phyloP scores from a whole-genome alignment of 2,888 invertebrate species.

The Hofmannophila pseudospretella region DNA sequence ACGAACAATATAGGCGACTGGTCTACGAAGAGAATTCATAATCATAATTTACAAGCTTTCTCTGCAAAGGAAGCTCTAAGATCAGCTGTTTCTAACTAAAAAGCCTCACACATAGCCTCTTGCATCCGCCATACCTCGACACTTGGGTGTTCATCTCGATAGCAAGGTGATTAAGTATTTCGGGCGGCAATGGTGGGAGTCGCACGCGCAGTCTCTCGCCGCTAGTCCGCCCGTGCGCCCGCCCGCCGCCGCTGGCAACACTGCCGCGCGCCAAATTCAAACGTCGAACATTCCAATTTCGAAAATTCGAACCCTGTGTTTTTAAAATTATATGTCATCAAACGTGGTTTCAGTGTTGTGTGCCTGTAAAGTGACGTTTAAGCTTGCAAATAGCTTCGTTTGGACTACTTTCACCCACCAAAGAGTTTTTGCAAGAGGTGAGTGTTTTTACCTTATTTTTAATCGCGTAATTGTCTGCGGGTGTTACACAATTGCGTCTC shows the following conservation, averaged over 20 bases:
- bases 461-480: conserved; percentile 46
- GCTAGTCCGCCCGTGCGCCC: conserved; percentile 60
- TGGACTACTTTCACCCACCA: conserved; percentile 47
- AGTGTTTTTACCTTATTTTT: conserved; percentile 63
- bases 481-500: conserved; percentile 44
- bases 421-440: conserved; percentile 64
- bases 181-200: conserved; percentile 62
- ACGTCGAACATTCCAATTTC: conserved; percentile 14
- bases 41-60: too few relatives aligned
- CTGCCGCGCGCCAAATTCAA: conserved; percentile 43
- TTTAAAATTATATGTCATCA: conserved; percentile 22
- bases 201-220: conserved; percentile 67
- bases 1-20: too few relatives aligned
- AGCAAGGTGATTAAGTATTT: conserved; percentile 73
- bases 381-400: conserved; percentile 35
- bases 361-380: conserved; percentile 45
- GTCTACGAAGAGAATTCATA: too few relatives aligned
- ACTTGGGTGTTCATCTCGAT: conserved; percentile 51
- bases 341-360: conserved; percentile 63
- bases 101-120: too few relatives aligned
- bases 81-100: too few relatives aligned
- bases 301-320: conserved; percentile 44
- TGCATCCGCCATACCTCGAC: conserved; percentile 37
- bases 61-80: too few relatives aligned
- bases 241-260: conserved; percentile 45